A percentile compares a stretch with the other conserved stretches of the same genome.
Conservation (phyloP, 2,888 invertebrate species). For the Drosophila subsilvestris region DNA sequence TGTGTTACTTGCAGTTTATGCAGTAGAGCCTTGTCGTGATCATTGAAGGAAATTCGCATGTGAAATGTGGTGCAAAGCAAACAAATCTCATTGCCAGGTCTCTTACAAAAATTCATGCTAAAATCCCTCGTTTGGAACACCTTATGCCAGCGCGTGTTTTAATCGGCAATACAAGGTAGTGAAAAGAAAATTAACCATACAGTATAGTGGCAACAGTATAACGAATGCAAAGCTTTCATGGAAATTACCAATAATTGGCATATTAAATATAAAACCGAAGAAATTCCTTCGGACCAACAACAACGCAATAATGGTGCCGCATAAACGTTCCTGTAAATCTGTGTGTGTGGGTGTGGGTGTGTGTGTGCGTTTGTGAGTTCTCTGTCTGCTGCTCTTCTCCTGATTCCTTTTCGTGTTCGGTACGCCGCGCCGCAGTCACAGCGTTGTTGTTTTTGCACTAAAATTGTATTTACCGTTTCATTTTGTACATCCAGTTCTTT, state of each 20-base stretch:
- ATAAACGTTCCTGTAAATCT: constrained; percentile 23
- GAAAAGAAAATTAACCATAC: background rate
- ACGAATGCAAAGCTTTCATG: too few relatives aligned
- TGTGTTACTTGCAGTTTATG: constrained; percentile 43
- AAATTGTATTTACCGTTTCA: constrained; percentile 7
- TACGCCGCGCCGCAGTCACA: constrained; percentile 48
- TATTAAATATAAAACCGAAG: too few relatives aligned
- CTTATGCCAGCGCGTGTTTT: background rate
- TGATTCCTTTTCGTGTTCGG: constrained; percentile 20
- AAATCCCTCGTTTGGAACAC: too few relatives aligned
- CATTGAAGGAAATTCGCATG: background rate
- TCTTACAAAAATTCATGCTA: background rate
- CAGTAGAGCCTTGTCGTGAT: constrained; percentile 29
- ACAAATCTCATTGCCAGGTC: background rate
- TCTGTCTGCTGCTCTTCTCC: constrained; percentile 4
- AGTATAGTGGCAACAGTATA: too few relatives aligned
- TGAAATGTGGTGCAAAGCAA: background rate
- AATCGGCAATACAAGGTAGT: background rate
- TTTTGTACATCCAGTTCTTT: constrained; percentile 26
- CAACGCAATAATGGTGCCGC: constrained; percentile 13
- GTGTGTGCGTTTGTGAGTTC: constrained; percentile 18
- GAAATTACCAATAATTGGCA: too few relatives aligned
- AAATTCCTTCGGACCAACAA: constrained; percentile 2
- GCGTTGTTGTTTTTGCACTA: constrained; percentile 12
- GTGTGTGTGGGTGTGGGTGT: constrained; percentile 18